Evolutionary conservation across 2,888 invertebrate species (phyloP), one percentile per base, ranked within the genome.

Genomic region (Macropis europaea): DNA sequence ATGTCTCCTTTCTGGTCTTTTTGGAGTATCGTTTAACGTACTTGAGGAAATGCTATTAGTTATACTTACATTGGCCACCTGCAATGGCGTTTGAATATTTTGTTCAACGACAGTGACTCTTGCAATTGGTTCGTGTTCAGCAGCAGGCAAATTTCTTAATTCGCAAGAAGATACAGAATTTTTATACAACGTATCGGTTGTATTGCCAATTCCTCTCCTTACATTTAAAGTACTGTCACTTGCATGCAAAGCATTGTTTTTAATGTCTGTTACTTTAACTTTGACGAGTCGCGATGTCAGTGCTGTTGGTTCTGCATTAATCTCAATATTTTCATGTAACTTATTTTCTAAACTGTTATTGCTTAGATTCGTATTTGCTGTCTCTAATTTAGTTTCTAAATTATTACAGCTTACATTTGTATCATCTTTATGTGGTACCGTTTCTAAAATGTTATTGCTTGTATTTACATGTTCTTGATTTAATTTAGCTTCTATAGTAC

Each of bases 1-100:
- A 30, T 79, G 73, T 69, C 83, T 85, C 17, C 85, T 73, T 34
- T 84, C 82, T 13, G 84, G 84, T 40, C 81, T 77, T 42, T 77
- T 86, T 3, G 87, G 86, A 24, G 66, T 40, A 57, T 75, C 64
- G 6, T 73, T 40, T 5, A 42, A 19, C 4, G 9, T 6, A n/a
- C 26, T 28, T 36, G 47, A 6, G 7, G 36, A n/a, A 24, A 17
- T 28, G 40, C 43, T 43, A n/a, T 36, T 53, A 19, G 4, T 38
- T 17, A 38, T 24, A 6, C 32, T 61, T 22, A 38, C 43, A 6
- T 56, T 50, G 17, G 24, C 42, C n/a, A 72, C 56, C 11, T 57
- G 54, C 3, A 47, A 13, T 9, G 73, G 68, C 19, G 47, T 38
- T 15, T 54, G 45, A 2, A 82, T 76, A 57, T 82, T 83, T 50